A percentile compares a stretch with the other conserved stretches of the same genome.
Evolutionary conservation across 1,140 invertebrate species (phyloP).

Genomic region (Brachionus koreanus): DNA sequence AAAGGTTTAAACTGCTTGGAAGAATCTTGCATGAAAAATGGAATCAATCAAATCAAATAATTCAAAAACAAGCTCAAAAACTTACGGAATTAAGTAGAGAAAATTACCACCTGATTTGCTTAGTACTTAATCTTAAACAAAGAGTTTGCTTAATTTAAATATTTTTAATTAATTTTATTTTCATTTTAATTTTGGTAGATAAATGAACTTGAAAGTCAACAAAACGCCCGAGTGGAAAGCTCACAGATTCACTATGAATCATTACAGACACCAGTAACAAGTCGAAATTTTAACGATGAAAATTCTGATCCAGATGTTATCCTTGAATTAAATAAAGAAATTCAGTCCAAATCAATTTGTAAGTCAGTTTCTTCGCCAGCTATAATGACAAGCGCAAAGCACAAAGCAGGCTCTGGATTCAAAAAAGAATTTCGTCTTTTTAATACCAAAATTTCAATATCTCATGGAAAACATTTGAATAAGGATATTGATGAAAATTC

Average conservation of each 20-base stretch:
- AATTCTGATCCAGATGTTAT: background rate
- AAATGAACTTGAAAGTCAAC: background rate
- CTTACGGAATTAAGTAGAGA: background rate
- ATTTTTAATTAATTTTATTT: background rate
- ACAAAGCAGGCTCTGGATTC: background rate
- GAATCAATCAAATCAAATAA: background rate
- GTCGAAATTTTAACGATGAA: background rate
- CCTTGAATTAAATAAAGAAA: background rate
- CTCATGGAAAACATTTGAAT: background rate
- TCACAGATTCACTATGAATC: background rate
- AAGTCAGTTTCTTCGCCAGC: slow-evolving; percentile 14
- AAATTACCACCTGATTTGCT: background rate
- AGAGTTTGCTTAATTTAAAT: background rate
- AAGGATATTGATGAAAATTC: background rate
- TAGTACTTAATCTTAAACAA: background rate
- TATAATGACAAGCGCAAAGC: background rate
- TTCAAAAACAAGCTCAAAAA: background rate
- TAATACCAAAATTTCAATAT: background rate
- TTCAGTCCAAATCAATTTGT: background rate
- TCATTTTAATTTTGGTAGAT: background rate
- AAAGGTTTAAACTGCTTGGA: background rate
- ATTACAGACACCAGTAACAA: background rate
- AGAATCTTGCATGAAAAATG: background rate
- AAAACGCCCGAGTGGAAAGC: background rate
- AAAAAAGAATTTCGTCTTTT: slow-evolving; percentile 25